Evolutionary conservation across 2,797 vertebrate species (phyloP), one percentile per base, ranked within the genome.

Genomic region (Lutra lutra): DNA sequence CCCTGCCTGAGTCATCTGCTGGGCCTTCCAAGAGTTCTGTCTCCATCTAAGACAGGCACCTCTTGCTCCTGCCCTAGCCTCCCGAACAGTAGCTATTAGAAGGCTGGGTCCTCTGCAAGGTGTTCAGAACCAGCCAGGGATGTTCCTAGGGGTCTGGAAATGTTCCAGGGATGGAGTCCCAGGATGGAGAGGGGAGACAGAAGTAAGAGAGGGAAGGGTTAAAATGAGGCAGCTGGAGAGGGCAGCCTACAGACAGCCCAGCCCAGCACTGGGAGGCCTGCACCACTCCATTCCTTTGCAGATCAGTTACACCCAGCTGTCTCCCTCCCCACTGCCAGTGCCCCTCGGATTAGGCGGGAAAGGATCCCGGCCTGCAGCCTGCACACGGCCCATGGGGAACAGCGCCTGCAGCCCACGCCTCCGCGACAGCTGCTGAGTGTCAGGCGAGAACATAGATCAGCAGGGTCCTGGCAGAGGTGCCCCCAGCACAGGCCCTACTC

Each of bases 221-320:
- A 99, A 99, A 95, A 84, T 29, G 96, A 97, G 82, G 98, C 98
- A 99, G 98, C 98, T 99, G 98, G 96, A 97, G 95, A 93, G 95
- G 97, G 98, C 90, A 96, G 98, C 86, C 94, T 98, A 95, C 95
- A 98, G 97, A 97, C 93, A 0, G 80, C 96, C 96, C 95, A 95
- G 87, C 95, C 95, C 95, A 79, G 92, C 38, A 77, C 95, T 95
- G 40, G 97, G 98, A 77, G 98, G 97, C 97, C 98, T 97, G 98
- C 96, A 96, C 98, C 98, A 98, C 98, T 97, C 98, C 98, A 98
- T 98, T 98, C 99, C 99, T 98, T 96, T 91, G 95, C 98, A 97
- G 97, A 99, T 99, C 99, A 86, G 98, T 99, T 99, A 98, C 99
- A 98, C 98, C 98, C 99, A 99, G 99, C 99, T 99, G 99, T 99